phyloP scores from a whole-genome alignment of 35 echinoderm and acorn worm species.

The Apostichopus parvimensis region DNA sequence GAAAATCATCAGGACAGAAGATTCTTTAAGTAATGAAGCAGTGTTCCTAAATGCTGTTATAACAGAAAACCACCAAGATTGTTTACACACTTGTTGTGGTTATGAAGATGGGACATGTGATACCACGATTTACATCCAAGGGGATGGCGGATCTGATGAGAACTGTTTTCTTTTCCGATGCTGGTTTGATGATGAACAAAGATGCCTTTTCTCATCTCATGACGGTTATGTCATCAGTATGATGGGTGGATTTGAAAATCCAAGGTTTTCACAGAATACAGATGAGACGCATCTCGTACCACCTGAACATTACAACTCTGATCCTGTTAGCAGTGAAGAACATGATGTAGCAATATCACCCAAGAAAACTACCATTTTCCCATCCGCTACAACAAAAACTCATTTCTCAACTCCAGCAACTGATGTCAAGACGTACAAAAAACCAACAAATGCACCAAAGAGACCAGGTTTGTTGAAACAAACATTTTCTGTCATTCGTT shows the following conservation, averaged over 20 bases:
- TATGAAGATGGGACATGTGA: conserved; percentile 22
- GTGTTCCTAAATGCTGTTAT: conserved; percentile 37
- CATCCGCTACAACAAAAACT: neutral
- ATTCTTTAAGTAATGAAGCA: conserved; percentile 25
- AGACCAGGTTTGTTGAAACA: neutral
- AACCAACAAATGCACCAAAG: neutral
- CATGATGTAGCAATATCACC: neutral
- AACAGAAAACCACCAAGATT: neutral
- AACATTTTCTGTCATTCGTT: too few relatives aligned
- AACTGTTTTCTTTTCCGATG: conserved; percentile 51
- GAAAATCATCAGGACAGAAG: conserved; percentile 47
- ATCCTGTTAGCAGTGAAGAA: neutral
- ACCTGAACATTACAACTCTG: neutral
- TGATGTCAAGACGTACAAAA: neutral
- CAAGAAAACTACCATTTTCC: neutral
- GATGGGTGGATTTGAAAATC: conserved; percentile 44
- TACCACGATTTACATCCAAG: conserved; percentile 33
- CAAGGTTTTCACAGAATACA: conserved; percentile 18
- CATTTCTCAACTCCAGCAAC: neutral
- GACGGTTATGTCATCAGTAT: conserved; percentile 44
- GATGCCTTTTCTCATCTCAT: conserved; percentile 40
- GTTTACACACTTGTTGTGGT: conserved; percentile 34
- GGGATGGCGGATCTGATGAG: conserved; percentile 2
- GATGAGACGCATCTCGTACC: neutral
- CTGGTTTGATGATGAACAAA: conserved; percentile 37